Conservation (phyloP, 2,888 invertebrate genomes). For the Leucophenga montana region DNA sequence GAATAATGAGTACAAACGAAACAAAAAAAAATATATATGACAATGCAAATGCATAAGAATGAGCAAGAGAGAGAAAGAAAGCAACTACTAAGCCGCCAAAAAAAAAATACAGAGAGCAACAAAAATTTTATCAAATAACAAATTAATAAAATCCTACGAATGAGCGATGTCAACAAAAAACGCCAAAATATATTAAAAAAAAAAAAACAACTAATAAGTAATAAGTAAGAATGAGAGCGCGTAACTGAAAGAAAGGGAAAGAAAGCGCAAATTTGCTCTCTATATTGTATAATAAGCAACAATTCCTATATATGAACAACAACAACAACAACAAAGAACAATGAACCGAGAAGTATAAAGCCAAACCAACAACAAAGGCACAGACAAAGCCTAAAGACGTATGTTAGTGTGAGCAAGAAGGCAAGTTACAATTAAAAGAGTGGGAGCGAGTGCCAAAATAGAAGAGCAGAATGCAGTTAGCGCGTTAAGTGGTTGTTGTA, state of each 20-base stretch:
- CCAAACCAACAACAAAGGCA: constrained; percentile 10
- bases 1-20: constrained; percentile 28
- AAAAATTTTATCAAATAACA: constrained; percentile 18
- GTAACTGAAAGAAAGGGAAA: constrained; percentile 25
- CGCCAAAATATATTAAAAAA: constrained; percentile 61
- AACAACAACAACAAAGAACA: constrained; percentile 10
- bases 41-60: background rate
- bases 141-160: constrained; percentile 51
- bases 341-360: background rate
- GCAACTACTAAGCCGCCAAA: background rate
- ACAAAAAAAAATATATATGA: constrained; percentile 32
- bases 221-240: constrained; percentile 18
- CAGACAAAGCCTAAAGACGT: background rate
- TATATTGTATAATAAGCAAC: constrained; percentile 16
- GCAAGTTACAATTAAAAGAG: background rate
- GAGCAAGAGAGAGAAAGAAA: background rate
- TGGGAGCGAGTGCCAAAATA: background rate
- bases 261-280: constrained; percentile 9
- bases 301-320: background rate
- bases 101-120: constrained; percentile 10
- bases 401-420: background rate
- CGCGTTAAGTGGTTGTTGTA: constrained; percentile 18
- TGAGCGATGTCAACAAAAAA: constrained; percentile 72
- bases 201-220: too few species aligned
- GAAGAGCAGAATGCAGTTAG: background rate